Evolutionary conservation across 1,140 invertebrate species (phyloP).

Genomic region (Doryteuthis pealeii): DNA sequence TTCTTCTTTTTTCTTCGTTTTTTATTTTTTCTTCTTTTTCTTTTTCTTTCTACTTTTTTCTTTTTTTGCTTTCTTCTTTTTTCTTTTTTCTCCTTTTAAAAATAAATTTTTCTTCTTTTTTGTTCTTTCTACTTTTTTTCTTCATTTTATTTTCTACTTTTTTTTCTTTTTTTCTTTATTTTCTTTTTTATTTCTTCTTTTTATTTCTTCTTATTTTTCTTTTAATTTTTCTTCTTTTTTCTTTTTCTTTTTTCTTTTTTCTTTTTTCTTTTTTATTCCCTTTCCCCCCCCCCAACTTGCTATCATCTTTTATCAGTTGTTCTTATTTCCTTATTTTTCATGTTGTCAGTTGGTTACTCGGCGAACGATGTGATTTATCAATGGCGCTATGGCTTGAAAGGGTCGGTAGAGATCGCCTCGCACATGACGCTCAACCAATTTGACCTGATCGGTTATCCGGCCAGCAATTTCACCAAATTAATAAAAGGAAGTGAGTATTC

Average conservation of each 20-base stretch:
- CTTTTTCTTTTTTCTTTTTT: neutral
- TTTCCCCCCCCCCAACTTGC: neutral
- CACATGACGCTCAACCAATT: slow-evolving; percentile 60
- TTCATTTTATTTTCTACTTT: neutral
- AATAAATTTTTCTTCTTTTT: neutral
- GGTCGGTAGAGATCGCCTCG: slow-evolving; percentile 41
- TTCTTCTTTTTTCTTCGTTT: neutral
- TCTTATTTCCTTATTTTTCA: neutral
- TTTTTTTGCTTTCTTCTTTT: neutral
- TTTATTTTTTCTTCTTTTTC: neutral
- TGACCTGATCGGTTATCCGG: slow-evolving; percentile 55
- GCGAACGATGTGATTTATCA: slow-evolving; percentile 54
- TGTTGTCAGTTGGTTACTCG: slow-evolving; percentile 55
- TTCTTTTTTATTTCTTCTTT: neutral
- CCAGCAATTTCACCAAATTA: slow-evolving; percentile 43
- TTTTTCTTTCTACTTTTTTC: neutral
- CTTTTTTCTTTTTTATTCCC: neutral
- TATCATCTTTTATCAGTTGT: too few relatives aligned
- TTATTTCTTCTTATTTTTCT: neutral
- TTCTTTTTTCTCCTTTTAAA: neutral
- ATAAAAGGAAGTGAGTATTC: slow-evolving; percentile 34
- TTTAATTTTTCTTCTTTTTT: neutral
- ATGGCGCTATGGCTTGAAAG: slow-evolving; percentile 49
- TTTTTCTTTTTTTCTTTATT: neutral
- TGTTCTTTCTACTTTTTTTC: neutral